Conservation (phyloP, 2,888 invertebrate species). For the Protophormia terraenovae region DNA sequence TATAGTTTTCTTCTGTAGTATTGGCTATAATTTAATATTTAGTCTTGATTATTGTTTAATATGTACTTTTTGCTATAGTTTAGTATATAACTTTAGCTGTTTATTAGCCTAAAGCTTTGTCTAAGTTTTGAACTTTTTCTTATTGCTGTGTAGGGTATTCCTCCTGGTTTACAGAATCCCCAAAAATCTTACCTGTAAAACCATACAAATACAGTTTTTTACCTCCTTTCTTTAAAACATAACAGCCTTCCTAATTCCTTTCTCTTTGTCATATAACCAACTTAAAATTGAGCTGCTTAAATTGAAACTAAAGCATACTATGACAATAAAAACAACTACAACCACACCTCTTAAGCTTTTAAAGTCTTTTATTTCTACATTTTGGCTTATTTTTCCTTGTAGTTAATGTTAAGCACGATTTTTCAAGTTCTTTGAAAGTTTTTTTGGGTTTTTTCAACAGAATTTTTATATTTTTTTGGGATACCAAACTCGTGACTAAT, state of each 20-base stretch:
- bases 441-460: conserved; percentile 29
- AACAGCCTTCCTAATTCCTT: conserved; percentile 41
- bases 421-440: conserved; percentile 68
- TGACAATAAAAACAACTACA: background rate
- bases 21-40: no score
- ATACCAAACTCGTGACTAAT: conserved; percentile 66
- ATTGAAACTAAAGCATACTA: conserved; percentile 36
- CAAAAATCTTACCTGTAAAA: conserved; percentile 23
- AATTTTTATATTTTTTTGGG: conserved; percentile 37
- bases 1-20: no score
- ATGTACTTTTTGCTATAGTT: no score
- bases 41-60: no score
- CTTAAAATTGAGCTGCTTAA: conserved; percentile 29
- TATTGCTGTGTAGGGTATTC: background rate
- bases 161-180: background rate
- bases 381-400: background rate
- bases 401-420: conserved; percentile 59
- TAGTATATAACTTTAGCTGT: no score
- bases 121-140: no score
- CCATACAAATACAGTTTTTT: background rate
- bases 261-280: conserved; percentile 46
- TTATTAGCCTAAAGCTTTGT: no score
- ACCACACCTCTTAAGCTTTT: conserved; percentile 50
- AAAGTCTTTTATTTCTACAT: background rate
- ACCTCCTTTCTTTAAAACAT: no score